Evolutionary conservation across 2,888 invertebrate genomes (phyloP).

Genomic region (Lepas anatifera): DNA sequence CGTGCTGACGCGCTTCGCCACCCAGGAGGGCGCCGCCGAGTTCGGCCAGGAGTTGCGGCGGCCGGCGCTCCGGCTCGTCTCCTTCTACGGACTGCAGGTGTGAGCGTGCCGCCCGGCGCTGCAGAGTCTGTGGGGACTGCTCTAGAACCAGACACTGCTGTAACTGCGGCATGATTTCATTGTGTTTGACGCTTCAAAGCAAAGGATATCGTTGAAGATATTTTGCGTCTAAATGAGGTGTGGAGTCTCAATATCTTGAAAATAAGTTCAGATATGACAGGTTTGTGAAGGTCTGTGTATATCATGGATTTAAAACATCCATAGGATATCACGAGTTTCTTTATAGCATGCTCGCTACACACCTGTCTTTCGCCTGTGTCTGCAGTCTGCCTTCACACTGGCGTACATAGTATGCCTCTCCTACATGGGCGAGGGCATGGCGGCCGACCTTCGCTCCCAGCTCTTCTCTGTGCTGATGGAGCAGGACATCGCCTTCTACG

Average conservation of each 20-base stretch:
- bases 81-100: slow-evolving; percentile 58
- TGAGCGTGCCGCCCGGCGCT: neutral
- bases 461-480: slow-evolving; percentile 68
- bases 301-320: neutral
- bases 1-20: slow-evolving; percentile 45
- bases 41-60: slow-evolving; percentile 49
- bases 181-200: no score
- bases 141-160: no score
- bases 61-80: slow-evolving; percentile 53
- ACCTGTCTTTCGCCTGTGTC: slow-evolving; percentile 25
- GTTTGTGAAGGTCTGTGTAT: no score
- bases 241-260: no score
- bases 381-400: slow-evolving; percentile 73
- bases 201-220: no score
- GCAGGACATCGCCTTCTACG: slow-evolving; percentile 85
- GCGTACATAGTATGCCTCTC: slow-evolving; percentile 76
- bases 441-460: slow-evolving; percentile 62
- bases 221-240: no score
- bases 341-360: neutral
- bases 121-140: no score
- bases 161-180: no score
- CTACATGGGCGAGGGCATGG: slow-evolving; percentile 77
- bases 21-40: slow-evolving; percentile 32
- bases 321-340: neutral
- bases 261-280: no score